Conservation (phyloP, 2,797 vertebrate species). For the Chaetodon trifasciatus region DNA sequence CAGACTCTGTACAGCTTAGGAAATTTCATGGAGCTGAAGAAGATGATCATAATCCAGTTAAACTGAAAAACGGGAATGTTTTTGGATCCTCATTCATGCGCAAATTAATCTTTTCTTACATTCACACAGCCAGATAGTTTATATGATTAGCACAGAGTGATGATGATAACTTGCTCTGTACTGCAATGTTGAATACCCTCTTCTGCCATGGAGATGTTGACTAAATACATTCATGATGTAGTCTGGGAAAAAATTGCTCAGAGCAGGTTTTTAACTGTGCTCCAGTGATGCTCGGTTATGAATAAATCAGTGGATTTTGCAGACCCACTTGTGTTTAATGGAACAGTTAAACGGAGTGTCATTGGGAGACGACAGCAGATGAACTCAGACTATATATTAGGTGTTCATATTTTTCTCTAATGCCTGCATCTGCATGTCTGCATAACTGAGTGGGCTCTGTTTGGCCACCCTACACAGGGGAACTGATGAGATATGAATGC, state of each 20-base stretch:
- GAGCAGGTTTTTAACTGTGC: slow-evolving; percentile 47
- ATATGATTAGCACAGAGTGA: slow-evolving; percentile 60
- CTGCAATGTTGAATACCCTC: slow-evolving; percentile 35
- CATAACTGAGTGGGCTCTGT: slow-evolving; percentile 17
- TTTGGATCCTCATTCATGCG: slow-evolving; percentile 54
- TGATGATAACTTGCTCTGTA: slow-evolving; percentile 44
- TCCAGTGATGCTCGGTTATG: slow-evolving; percentile 48
- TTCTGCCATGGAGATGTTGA: slow-evolving; percentile 36
- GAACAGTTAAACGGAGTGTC: slow-evolving; percentile 64
- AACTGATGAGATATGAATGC: slow-evolving; percentile 51
- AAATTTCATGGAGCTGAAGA: slow-evolving; percentile 57
- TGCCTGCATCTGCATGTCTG: slow-evolving; percentile 30
- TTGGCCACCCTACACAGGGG: slow-evolving; percentile 29
- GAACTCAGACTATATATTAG: slow-evolving; percentile 50
- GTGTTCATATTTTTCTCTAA: slow-evolving; percentile 41
- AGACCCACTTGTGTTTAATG: slow-evolving; percentile 62
- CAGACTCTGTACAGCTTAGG: slow-evolving; percentile 44
- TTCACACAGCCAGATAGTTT: slow-evolving; percentile 62
- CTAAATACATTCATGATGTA: slow-evolving; percentile 45
- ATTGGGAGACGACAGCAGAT: slow-evolving; percentile 38
- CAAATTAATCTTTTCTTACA: slow-evolving; percentile 61
- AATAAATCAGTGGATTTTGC: slow-evolving; percentile 64
- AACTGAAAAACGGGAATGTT: slow-evolving; percentile 68
- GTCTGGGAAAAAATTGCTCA: slow-evolving; percentile 16
- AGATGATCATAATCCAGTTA: slow-evolving; percentile 71